Conservation (phyloP, 2,888 invertebrate genomes). For the Digitonthophagus gazella region DNA sequence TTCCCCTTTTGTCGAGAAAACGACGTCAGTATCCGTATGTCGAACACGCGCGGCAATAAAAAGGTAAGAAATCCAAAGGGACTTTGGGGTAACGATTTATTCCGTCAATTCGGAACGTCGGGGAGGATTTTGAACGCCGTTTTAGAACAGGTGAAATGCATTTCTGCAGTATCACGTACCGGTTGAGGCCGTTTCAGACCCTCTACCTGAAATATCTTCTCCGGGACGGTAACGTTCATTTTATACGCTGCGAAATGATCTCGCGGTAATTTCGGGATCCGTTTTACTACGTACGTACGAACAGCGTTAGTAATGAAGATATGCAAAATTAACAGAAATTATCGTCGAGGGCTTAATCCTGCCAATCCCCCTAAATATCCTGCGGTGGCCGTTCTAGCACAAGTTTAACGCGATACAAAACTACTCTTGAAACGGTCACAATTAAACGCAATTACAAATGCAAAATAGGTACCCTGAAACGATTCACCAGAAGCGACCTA, state of each 20-base stretch:
- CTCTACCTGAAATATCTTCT: neutral
- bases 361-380: neutral
- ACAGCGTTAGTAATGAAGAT: neutral
- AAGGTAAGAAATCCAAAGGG: neutral
- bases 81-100: conserved; percentile 4
- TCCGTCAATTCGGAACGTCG: conserved; percentile 1
- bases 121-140: conserved; percentile 1
- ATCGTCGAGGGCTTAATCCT: neutral
- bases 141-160: conserved; percentile 6
- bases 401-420: neutral
- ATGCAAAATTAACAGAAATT: neutral
- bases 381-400: neutral
- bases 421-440: neutral
- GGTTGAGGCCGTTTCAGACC: neutral
- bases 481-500: neutral
- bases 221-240: neutral
- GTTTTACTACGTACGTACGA: neutral
- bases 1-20: neutral
- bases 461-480: neutral
- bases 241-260: neutral
- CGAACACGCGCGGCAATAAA: neutral
- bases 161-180: neutral
- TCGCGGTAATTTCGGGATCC: neutral
- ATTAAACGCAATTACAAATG: neutral
- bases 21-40: neutral